Evolutionary conservation across 2,113 vertebrate genomes (phyloP), one percentile per base, ranked within the genome.

Genomic region (Salvelinus alpinus): DNA sequence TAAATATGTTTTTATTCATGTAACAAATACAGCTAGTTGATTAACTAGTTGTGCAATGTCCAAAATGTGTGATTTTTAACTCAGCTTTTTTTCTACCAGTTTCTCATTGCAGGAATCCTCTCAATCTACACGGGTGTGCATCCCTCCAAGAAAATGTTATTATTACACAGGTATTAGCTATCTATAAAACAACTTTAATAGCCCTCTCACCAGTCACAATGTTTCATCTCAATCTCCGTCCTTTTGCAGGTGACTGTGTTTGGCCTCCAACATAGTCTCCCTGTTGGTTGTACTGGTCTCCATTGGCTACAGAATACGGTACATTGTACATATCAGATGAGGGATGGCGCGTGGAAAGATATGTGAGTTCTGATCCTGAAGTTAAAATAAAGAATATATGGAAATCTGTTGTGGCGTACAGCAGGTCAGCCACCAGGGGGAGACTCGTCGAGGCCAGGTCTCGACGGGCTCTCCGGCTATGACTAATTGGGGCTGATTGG

Each of bases 121-220:
- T 91, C 91, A 1, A 82, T 90, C 82, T 90, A 89, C 87, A 84
- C 87, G 24, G 89, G 71, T 44, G 20, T 77, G 20, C 79, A 84
- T 75, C 89, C 87, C 0, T 89, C 90, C 67, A 91, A 92, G 78
- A 91, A 78, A 83, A 87, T 84, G 86, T 88, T 90, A 76, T 1
- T 73, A 29, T 51, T 66, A 13, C 14, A 64, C 64, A 47, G 8
- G 38, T 16, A 47, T 64, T n/a, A 13, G 18, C 47, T n/a, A 6
- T 34, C 11, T 5, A 6, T 14, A 11, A 59, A n/a, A 14, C 51
- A 54, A 7, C 16, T 3, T 14, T 14, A 11, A 16, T 54, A 14
- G 12, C 11, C 51, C 16, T 18, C 51, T 14, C 16, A 54, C 16
- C 51, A 54, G 3, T 54, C n/a, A 20, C 4, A 69, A 25, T 25